Evolutionary conservation across 1,140 invertebrate species (phyloP).

Genomic region (Choristoneura fumiferana): DNA sequence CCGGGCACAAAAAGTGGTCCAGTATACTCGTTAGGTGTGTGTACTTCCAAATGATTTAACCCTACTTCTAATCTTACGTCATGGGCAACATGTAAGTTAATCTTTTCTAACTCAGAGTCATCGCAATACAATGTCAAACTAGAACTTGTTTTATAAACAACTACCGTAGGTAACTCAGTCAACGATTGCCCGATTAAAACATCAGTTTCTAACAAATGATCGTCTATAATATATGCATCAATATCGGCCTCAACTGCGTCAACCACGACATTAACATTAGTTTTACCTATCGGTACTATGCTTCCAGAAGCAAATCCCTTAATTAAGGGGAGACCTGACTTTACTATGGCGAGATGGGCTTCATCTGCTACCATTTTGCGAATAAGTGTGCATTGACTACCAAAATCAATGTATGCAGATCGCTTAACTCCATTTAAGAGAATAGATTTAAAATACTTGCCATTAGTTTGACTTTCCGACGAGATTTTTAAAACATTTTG

Average conservation of each 20-base stretch:
- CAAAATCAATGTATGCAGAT: slow-evolving; percentile 22
- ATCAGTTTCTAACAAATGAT: slow-evolving; percentile 19
- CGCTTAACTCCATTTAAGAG: no score
- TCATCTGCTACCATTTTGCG: not conserved
- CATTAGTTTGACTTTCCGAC: no score
- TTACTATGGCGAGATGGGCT: not conserved
- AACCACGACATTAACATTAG: not conserved
- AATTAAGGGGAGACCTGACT: slow-evolving; percentile 13
- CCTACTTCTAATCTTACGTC: not conserved
- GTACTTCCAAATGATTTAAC: not conserved
- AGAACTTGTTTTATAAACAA: slow-evolving; percentile 14
- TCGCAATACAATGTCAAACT: slow-evolving; percentile 12
- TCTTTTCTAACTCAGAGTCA: not conserved
- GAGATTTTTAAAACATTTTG: no score
- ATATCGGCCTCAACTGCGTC: slow-evolving; percentile 16
- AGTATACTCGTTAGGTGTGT: slow-evolving; percentile 3
- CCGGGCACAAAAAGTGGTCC: slow-evolving; percentile 15
- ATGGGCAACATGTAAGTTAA: not conserved
- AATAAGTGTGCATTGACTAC: slow-evolving; percentile 21
- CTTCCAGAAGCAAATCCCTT: slow-evolving; percentile 20
- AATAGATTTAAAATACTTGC: no score
- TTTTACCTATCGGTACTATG: slow-evolving; percentile 4
- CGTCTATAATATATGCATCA: not conserved
- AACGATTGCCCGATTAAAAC: slow-evolving; percentile 19
- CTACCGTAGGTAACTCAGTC: slow-evolving; percentile 17